phyloP scores from a whole-genome alignment of 2,888 invertebrate genomes.

The Metopia argyrocephala region DNA sequence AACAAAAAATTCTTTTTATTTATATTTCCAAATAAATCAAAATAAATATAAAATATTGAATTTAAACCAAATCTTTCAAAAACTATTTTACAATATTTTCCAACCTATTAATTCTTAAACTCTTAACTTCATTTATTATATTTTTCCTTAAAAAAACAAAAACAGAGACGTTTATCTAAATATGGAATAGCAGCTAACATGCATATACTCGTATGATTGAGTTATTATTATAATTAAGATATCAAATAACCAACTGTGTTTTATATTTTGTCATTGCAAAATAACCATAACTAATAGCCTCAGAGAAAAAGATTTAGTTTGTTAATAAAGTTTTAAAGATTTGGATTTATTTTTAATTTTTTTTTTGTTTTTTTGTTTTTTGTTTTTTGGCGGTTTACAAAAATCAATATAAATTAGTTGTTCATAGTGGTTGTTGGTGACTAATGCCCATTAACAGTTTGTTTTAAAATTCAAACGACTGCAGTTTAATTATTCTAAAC shows the following conservation, averaged over 20 bases:
- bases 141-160: background rate
- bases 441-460: constrained; percentile 43
- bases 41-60: no score
- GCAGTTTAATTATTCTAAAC: constrained; percentile 36
- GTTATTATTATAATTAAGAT: constrained; percentile 23
- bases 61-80: no score
- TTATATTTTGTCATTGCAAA: background rate
- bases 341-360: background rate
- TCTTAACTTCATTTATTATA: constrained; percentile 1
- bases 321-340: constrained; percentile 1
- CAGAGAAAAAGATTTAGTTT: background rate
- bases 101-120: constrained; percentile 17
- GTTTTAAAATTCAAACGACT: no score
- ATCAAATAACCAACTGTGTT: constrained; percentile 16
- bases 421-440: background rate
- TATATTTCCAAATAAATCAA: no score
- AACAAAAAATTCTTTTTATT: no score
- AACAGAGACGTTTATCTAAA: constrained; percentile 10
- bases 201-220: no score
- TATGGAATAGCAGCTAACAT: background rate
- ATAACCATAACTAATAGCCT: constrained; percentile 17
- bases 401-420: no score
- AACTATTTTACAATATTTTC: background rate
- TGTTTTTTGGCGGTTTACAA: no score
- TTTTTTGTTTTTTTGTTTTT: background rate